Evolutionary conservation across 2,113 vertebrate species (phyloP).

Genomic region (Amphiprion ocellaris): DNA sequence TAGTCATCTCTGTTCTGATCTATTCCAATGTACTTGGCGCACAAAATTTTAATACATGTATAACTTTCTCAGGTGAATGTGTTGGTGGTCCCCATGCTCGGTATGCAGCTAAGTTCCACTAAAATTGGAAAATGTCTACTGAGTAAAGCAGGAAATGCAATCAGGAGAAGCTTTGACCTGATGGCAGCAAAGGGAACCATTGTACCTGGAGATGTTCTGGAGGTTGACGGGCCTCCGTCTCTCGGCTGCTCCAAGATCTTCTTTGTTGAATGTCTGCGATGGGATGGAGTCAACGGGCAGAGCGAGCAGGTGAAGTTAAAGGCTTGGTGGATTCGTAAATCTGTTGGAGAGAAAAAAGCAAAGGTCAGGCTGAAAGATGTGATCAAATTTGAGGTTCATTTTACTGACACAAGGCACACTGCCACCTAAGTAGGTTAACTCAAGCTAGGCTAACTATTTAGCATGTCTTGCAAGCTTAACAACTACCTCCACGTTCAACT

Average conservation of each 20-base stretch:
- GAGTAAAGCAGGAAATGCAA: conserved; percentile 49
- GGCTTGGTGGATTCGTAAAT: too few relatives aligned
- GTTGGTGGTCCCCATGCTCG: conserved; percentile 73
- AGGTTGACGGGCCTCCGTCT: conserved; percentile 47
- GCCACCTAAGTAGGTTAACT: too few relatives aligned
- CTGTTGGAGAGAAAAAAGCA: too few relatives aligned
- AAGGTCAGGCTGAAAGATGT: too few relatives aligned
- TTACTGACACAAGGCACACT: too few relatives aligned
- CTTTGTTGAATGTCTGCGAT: conserved; percentile 75
- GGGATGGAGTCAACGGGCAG: conserved; percentile 54
- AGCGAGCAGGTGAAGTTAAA: conserved; percentile 58
- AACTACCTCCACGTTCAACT: too few relatives aligned
- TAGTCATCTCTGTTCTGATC: not conserved
- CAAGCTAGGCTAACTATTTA: too few relatives aligned
- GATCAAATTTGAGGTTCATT: too few relatives aligned
- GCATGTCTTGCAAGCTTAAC: too few relatives aligned
- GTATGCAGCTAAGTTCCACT: conserved; percentile 53
- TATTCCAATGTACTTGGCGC: not conserved
- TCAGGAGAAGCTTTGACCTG: conserved; percentile 54
- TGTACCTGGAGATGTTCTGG: conserved; percentile 68
- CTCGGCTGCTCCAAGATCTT: conserved; percentile 71
- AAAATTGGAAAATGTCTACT: conserved; percentile 59
- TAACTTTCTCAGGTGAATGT: conserved; percentile 69
- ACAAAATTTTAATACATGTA: too few relatives aligned
- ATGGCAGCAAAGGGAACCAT: not conserved